A percentile compares a stretch with the other conserved stretches of the same genome.
phyloP scores from a whole-genome alignment of 92 coral and sea anemone species.

The Porites rus region DNA sequence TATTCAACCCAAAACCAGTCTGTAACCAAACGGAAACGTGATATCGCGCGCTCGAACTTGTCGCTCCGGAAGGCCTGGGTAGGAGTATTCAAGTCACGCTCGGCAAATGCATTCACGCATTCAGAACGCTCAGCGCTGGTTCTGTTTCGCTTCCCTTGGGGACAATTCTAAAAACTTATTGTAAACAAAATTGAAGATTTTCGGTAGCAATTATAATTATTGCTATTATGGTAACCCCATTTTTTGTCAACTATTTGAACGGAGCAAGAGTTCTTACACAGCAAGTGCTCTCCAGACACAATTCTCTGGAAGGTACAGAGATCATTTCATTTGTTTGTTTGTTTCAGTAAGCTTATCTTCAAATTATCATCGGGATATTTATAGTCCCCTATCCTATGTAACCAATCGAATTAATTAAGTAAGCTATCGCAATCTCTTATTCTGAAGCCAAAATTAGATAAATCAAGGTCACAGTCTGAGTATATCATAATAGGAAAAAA shows the following conservation, averaged over 20 bases:
- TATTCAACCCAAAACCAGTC: too few species aligned
- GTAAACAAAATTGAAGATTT: not conserved
- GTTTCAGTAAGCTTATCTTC: too few species aligned
- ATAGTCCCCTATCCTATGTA: too few species aligned
- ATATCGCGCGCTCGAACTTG: not conserved
- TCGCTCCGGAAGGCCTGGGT: not conserved
- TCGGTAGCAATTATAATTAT: not conserved
- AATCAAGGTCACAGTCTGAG: too few species aligned
- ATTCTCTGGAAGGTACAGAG: slow-evolving; percentile 51
- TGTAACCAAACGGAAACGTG: not conserved
- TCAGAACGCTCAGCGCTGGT: too few species aligned
- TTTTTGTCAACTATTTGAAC: slow-evolving; percentile 39
- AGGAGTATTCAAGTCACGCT: not conserved
- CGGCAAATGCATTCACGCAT: not conserved
- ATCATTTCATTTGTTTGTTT: not conserved
- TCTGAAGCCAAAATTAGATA: too few species aligned
- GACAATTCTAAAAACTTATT: too few species aligned
- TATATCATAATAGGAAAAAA: too few species aligned
- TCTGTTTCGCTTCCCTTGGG: not conserved
- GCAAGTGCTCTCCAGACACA: slow-evolving; percentile 56
- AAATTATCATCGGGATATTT: too few species aligned
- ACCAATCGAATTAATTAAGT: too few species aligned
- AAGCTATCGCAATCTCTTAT: too few species aligned
- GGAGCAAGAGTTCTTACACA: slow-evolving; percentile 60
- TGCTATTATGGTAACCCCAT: not conserved